Conservation (phyloP, 2,888 invertebrate genomes). For the Acronicta leporina region DNA sequence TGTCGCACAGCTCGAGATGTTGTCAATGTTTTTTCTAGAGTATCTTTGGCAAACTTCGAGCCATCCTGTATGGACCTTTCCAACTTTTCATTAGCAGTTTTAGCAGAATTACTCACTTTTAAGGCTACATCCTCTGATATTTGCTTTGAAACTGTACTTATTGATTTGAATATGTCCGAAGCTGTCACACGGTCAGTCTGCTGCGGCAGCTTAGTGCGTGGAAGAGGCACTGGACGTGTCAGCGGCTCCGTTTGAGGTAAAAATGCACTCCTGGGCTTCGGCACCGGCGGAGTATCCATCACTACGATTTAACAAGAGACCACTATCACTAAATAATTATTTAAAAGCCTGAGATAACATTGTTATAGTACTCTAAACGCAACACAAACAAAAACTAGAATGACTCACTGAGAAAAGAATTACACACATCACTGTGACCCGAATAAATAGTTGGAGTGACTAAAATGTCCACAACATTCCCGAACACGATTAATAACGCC, state of each 20-base stretch:
- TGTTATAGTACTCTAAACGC: constrained; percentile 51
- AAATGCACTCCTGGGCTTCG: constrained; percentile 77
- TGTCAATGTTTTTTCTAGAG: constrained; percentile 81
- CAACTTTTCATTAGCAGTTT: constrained; percentile 78
- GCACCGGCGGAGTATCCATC: constrained; percentile 84
- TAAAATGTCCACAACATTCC: constrained; percentile 12
- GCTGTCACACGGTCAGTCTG: constrained; percentile 74
- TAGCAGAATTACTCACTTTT: constrained; percentile 83
- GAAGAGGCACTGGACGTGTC: constrained; percentile 87
- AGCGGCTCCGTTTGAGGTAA: constrained; percentile 65
- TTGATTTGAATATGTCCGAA: constrained; percentile 83
- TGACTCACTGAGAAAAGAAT: constrained; percentile 59
- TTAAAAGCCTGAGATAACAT: constrained; percentile 63
- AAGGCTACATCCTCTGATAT: constrained; percentile 88
- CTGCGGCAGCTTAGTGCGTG: constrained; percentile 79
- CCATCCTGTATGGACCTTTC: constrained; percentile 79
- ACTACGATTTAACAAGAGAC: constrained; percentile 32
- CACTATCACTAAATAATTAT: constrained; percentile 57
- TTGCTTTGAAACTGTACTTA: constrained; percentile 89
- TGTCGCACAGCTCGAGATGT: constrained; percentile 87
- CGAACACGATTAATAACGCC: constrained; percentile 11
- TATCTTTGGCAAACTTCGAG: constrained; percentile 82
- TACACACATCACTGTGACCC: constrained; percentile 54
- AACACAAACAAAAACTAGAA: constrained; percentile 60
- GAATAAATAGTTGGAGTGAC: constrained; percentile 36